Conservation (phyloP, 2,888 invertebrate species). For the Ligdia adustata region DNA sequence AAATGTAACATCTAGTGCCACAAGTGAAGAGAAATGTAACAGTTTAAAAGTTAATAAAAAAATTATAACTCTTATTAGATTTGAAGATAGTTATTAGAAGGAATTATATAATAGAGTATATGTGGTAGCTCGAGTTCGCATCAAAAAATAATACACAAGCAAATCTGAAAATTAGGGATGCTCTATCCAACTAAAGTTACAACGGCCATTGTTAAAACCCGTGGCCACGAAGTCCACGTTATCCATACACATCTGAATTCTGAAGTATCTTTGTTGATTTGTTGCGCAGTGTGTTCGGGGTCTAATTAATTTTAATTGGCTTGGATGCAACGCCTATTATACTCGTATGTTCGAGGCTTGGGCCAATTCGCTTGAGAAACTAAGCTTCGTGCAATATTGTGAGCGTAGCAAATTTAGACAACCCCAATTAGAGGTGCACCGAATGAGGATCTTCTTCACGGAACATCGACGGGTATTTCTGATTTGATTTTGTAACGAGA, state of each 20-base stretch:
- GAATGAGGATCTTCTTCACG: constrained; percentile 8
- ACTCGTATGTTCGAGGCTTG: constrained; percentile 15
- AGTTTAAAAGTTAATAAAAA: too few species aligned
- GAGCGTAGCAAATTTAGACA: constrained; percentile 16
- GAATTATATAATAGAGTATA: too few species aligned
- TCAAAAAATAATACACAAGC: too few species aligned
- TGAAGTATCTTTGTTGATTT: constrained; percentile 76
- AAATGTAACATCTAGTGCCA: too few species aligned
- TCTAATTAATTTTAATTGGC: constrained; percentile 82
- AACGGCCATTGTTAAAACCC: not conserved
- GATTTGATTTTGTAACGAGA: too few species aligned
- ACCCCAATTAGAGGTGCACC: constrained; percentile 18
- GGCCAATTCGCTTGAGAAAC: constrained; percentile 27
- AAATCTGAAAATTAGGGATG: constrained; percentile 1
- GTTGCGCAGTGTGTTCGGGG: constrained; percentile 70
- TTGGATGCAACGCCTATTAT: constrained; percentile 27
- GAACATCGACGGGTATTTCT: not conserved
- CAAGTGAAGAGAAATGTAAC: too few species aligned
- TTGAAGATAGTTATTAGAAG: too few species aligned
- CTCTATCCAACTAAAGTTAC: not conserved
- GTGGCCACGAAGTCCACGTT: not conserved
- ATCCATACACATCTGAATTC: constrained; percentile 64
- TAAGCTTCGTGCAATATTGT: constrained; percentile 27
- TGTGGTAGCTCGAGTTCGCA: too few species aligned
- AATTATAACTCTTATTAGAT: too few species aligned